phyloP scores from a whole-genome alignment of 2,888 invertebrate genomes.

The Toxonevra muliebris region DNA sequence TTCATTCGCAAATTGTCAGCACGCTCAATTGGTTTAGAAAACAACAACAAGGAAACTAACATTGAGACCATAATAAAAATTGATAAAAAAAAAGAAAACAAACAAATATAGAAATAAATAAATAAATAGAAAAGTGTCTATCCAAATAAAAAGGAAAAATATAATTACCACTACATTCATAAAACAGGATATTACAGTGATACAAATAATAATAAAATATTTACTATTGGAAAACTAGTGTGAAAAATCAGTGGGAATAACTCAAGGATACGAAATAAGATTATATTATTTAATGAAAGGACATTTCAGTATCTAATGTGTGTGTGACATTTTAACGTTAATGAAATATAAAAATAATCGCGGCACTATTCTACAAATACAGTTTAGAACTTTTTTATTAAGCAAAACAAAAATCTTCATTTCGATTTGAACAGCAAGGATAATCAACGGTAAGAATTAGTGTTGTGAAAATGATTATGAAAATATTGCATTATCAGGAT shows the following conservation, averaged over 20 bases:
- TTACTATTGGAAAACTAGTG: no score
- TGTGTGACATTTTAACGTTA: slow-evolving; percentile 47
- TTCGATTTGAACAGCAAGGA: background rate
- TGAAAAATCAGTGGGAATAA: background rate
- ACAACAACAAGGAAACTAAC: slow-evolving; percentile 15
- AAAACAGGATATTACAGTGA: no score
- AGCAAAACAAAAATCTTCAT: background rate
- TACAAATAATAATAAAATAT: no score
- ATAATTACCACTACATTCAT: no score
- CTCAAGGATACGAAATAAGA: background rate
- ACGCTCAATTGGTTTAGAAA: slow-evolving; percentile 47
- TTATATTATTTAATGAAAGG: slow-evolving; percentile 9
- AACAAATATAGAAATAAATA: slow-evolving; percentile 15
- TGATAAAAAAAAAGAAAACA: background rate
- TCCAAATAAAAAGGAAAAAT: no score
- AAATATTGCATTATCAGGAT: no score
- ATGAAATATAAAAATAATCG: slow-evolving; percentile 66
- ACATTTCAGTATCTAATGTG: slow-evolving; percentile 5
- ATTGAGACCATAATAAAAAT: slow-evolving; percentile 21
- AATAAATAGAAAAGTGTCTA: background rate
- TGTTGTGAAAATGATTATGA: background rate
- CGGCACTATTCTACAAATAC: slow-evolving; percentile 63
- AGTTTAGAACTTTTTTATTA: slow-evolving; percentile 63
- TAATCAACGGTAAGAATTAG: background rate
- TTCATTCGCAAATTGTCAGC: slow-evolving; percentile 54